A percentile compares a stretch with the other conserved stretches of the same genome.
These are phyloP conservation scores for Euura saliciscinereae DNA, from an alignment of 1,140 invertebrate genomes.

Conservation along the genomic window DNA sequence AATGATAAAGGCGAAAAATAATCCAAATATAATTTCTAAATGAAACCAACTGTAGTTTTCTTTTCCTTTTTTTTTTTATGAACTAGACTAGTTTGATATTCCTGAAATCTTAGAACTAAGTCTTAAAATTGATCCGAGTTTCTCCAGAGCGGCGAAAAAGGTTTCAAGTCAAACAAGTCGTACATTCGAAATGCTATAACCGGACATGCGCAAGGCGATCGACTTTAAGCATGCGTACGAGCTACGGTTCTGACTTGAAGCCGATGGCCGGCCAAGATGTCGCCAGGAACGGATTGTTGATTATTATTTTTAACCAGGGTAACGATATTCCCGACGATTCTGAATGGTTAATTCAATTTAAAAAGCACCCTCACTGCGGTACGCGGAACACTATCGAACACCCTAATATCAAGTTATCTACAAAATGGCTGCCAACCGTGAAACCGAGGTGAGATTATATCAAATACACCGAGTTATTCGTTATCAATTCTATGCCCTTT, in stretches of 20 bases:
- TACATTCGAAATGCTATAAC: neutral
- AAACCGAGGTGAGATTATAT: constrained; percentile 32
- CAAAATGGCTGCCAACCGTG: constrained; percentile 39
- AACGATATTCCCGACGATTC: neutral
- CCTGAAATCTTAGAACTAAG: no score
- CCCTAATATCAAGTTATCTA: neutral
- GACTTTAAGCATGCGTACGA: constrained; percentile 11
- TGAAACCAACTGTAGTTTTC: no score
- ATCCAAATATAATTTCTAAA: no score
- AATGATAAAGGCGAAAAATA: no score
- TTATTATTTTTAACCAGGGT: constrained; percentile 7
- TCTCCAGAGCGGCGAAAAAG: no score
- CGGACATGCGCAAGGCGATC: neutral
- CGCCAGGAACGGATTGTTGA: constrained; percentile 30
- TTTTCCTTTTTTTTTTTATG: no score
- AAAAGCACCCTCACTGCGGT: neutral
- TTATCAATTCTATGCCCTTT: neutral
- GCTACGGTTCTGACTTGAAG: constrained; percentile 31
- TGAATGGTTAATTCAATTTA: neutral
- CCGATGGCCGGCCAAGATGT: constrained; percentile 36
- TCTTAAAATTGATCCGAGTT: no score
- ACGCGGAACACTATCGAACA: neutral
- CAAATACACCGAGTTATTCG: neutral
- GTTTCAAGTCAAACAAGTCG: neutral
- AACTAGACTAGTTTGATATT: no score